These are phyloP conservation scores for Drymodes brunneopygia DNA, from an alignment of 2,113 vertebrate genomes.

Conservation along the genomic window DNA sequence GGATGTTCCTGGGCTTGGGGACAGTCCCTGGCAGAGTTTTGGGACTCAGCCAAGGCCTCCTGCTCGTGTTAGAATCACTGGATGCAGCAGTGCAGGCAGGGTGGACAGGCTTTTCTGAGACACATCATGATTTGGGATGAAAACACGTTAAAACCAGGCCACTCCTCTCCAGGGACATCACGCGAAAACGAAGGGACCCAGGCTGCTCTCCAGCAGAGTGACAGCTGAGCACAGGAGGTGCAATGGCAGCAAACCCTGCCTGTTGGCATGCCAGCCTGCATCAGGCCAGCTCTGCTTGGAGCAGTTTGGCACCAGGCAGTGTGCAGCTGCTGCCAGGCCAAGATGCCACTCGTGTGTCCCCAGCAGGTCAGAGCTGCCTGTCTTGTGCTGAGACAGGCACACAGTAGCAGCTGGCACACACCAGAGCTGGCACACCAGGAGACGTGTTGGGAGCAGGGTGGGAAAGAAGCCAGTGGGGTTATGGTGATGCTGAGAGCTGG, in stretches of 20 bases:
- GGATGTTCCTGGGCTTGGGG: neutral
- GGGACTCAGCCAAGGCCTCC: neutral
- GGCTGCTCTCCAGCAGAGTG: neutral
- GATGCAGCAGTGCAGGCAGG: accelerated
- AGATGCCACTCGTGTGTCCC: neutral
- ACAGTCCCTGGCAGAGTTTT: neutral
- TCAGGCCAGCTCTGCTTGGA: neutral
- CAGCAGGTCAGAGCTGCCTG: neutral
- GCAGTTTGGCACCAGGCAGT: neutral
- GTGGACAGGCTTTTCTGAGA: neutral
- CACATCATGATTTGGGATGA: accelerated
- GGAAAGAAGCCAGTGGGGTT: neutral
- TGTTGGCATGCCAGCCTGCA: neutral
- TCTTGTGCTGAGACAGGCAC: neutral
- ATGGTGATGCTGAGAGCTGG: neutral
- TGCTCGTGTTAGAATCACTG: neutral
- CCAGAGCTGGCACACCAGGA: neutral
- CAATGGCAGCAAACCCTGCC: neutral
- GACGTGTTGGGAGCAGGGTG: accelerated
- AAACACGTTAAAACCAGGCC: neutral
- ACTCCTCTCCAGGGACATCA: neutral
- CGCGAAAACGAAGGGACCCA: neutral
- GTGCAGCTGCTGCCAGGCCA: neutral
- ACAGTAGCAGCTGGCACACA: neutral
- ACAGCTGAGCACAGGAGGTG: neutral